Percentiles rank a stretch among this genome's conserved stretches.
Conservation (phyloP, 2,888 invertebrate species). For the Pseudanteris insignis region DNA sequence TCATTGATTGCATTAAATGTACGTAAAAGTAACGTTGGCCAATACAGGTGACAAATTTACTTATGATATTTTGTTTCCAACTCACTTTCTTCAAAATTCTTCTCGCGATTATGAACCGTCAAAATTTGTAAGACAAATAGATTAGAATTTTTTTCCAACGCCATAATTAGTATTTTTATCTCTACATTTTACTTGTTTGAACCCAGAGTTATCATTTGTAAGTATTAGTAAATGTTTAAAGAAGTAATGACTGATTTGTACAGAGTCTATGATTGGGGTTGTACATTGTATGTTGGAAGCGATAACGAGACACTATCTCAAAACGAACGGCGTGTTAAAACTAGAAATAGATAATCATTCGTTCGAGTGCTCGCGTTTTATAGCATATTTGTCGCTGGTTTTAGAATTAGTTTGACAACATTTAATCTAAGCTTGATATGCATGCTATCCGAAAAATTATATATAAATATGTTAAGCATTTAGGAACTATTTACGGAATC, state of each 20-base stretch:
- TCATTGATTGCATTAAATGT: too few relatives aligned
- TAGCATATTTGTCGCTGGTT: constrained; percentile 8
- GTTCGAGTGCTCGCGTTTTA: constrained; percentile 17
- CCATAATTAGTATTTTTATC: constrained; percentile 12
- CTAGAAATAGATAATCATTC: constrained; percentile 19
- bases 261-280: constrained; percentile 21
- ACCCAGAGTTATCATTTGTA: constrained; percentile 6
- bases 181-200: constrained; percentile 2
- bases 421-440: too few relatives aligned
- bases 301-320: constrained; percentile 28
- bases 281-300: constrained; percentile 8
- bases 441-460: too few relatives aligned
- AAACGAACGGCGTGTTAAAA: constrained; percentile 16
- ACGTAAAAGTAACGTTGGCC: too few relatives aligned
- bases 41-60: too few relatives aligned
- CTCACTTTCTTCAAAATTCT: too few relatives aligned
- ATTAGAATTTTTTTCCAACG: too few relatives aligned
- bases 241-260: constrained; percentile 32
- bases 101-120: too few relatives aligned
- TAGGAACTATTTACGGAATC: too few relatives aligned
- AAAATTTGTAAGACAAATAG: too few relatives aligned
- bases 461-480: too few relatives aligned
- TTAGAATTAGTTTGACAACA: not conserved
- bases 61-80: too few relatives aligned
- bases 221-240: constrained; percentile 11